phyloP scores from a whole-genome alignment of 2,797 vertebrate genomes.

The Sebastolobus alascanus region DNA sequence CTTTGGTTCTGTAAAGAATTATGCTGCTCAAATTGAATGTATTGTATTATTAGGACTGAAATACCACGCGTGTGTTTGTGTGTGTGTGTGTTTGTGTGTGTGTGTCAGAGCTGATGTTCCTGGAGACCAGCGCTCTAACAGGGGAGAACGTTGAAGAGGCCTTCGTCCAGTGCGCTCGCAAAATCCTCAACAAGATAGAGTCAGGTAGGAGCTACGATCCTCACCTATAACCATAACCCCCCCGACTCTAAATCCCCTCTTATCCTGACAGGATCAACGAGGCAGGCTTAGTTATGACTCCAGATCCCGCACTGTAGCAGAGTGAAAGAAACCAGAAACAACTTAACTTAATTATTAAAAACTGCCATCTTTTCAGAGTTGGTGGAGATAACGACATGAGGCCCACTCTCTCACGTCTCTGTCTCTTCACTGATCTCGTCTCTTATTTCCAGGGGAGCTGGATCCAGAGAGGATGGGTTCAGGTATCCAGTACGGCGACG shows the following conservation, averaged over 20 bases:
- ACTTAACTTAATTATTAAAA: background rate
- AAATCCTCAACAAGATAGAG: constrained; percentile 96
- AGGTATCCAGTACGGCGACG: constrained; percentile 94
- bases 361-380: background rate
- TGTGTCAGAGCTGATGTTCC: constrained; percentile 92
- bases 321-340: background rate
- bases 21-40: background rate
- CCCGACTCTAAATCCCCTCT: constrained; percentile 13
- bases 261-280: constrained; percentile 22
- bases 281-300: background rate
- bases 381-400: background rate
- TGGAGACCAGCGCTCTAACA: constrained; percentile 95
- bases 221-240: background rate
- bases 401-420: background rate
- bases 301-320: background rate
- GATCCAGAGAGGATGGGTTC: constrained; percentile 97
- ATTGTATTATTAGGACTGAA: background rate
- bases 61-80: background rate
- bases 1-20: background rate
- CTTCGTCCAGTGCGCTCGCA: constrained; percentile 94
- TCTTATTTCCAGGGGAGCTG: constrained; percentile 87
- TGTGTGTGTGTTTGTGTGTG: constrained; percentile 41
- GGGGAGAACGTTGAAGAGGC: constrained; percentile 96
- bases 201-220: constrained; percentile 84
- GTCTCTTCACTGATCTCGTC: background rate